Conservation (phyloP, 2,113 vertebrate genomes). For the Grammomys surdaster region DNA sequence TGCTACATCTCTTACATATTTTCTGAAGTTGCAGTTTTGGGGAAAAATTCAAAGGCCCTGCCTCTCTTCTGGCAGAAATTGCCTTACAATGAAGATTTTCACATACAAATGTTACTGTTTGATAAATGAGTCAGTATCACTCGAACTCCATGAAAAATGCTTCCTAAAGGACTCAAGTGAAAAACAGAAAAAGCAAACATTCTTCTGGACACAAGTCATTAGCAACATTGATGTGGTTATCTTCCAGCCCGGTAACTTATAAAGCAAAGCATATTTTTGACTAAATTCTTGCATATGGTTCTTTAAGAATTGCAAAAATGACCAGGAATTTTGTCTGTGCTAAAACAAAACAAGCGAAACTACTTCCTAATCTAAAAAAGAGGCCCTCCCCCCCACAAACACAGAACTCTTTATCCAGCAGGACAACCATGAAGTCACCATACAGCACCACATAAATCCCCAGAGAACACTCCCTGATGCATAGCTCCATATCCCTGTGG, state of each 20-base stretch:
- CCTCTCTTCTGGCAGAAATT: constrained; percentile 54
- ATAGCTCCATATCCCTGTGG: constrained; percentile 11
- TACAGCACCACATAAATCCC: neutral
- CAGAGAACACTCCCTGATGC: constrained; percentile 22
- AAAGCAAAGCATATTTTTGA: constrained; percentile 43
- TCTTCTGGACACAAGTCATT: neutral
- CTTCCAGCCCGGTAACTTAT: neutral
- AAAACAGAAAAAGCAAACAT: constrained; percentile 61
- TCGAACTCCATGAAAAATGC: constrained; percentile 38
- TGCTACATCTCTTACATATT: constrained; percentile 88
- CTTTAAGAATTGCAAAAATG: constrained; percentile 34
- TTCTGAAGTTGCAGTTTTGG: constrained; percentile 84
- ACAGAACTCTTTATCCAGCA: neutral
- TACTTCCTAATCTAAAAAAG: constrained; percentile 36
- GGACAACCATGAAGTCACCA: constrained; percentile 32
- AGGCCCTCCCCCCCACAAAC: neutral
- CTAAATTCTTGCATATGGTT: constrained; percentile 41
- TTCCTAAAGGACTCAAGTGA: constrained; percentile 44
- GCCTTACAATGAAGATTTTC: constrained; percentile 62
- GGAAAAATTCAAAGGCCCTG: constrained; percentile 69
- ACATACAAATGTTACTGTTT: constrained; percentile 56
- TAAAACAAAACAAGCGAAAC: constrained; percentile 51
- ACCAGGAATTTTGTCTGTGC: neutral
- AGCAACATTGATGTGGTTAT: constrained; percentile 14
- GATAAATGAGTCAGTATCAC: constrained; percentile 57